Base-by-base conservation (phyloP, 1,140 invertebrate species). In the Amyelois transitella region DNA sequence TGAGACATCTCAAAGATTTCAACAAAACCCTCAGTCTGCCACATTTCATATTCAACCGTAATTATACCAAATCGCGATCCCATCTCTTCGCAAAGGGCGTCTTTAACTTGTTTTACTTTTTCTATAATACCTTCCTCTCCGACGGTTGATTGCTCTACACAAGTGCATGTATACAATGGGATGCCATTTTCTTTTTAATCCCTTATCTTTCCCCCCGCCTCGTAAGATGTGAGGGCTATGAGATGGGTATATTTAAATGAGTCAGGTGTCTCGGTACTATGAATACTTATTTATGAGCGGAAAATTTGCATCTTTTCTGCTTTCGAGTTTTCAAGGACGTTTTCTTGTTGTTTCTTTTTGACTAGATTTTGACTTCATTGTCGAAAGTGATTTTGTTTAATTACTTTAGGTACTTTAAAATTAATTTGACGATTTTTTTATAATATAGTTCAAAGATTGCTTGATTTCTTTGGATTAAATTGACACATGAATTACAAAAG, bases 161-260 rank as follows among this genome's bases (percentile, higher is more conserved):
- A 75, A 81, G 75, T 70, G 73, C 66, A 58, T 55, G 64, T 69
- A 55, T 47, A 71, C 70, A 66, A 70, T 70, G 53, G 61, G 57
- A 68, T 72, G 62, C 61, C 60, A 64, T 76, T 73, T 72, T 73
- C 74, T 78, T 77, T 81, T 81, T 76, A 76, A 75, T 68, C 69
- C 66, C 67, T 67, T 76, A 74, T 72, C 75, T 67, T 60, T 59
- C 54, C 60, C 60, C 60, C 55, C 53, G 62, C 49, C 50, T 59
- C 47, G 48, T 56, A 58, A 56, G 54, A 61, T 58, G 60, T 60
- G 53, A 53, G 58, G 59, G 53, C 32, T 52, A 58, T 56, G 63
- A 62, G 61, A 54, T 62, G 51, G 60, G 60, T 62, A 70, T 77
- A 77, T 76, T 80, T 77, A 80, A 77, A 74, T 72, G 69, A 77